A percentile compares a stretch with the other conserved stretches of the same genome.
Conservation (phyloP, 2,888 invertebrate genomes). For the Eulithis testata region DNA sequence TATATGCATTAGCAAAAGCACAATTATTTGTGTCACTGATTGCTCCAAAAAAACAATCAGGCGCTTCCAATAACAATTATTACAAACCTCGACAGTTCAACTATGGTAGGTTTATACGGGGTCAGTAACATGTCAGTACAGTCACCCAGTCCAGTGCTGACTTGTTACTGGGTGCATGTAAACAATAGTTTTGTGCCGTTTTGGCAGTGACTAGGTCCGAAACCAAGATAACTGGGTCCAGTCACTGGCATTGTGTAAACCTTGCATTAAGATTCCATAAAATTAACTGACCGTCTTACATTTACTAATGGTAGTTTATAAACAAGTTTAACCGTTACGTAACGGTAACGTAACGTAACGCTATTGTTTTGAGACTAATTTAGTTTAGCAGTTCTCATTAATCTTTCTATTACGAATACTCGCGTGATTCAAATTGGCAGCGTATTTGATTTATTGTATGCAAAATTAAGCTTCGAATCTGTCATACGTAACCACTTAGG, state of each 20-base stretch:
- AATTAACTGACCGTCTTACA: constrained; percentile 13
- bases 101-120: too few species aligned
- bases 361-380: constrained; percentile 23
- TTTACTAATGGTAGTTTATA: constrained; percentile 19
- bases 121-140: too few species aligned
- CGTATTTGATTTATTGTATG: constrained; percentile 21
- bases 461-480: neutral
- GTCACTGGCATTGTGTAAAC: too few species aligned
- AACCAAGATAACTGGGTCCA: too few species aligned
- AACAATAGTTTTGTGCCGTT: too few species aligned
- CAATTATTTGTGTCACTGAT: neutral
- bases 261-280: constrained; percentile 8
- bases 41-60: constrained; percentile 13
- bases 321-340: neutral
- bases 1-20: too few species aligned
- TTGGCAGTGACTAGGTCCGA: too few species aligned
- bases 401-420: constrained; percentile 19
- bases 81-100: constrained; percentile 5
- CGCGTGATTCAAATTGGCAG: constrained; percentile 16
- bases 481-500: too few species aligned
- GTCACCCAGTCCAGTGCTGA: too few species aligned
- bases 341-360: constrained; percentile 15
- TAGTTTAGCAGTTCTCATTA: constrained; percentile 22
- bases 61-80: constrained; percentile 15
- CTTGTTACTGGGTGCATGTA: too few species aligned